phyloP scores from a whole-genome alignment of 2,113 vertebrate genomes.

The Forbesichthys agassizii region DNA sequence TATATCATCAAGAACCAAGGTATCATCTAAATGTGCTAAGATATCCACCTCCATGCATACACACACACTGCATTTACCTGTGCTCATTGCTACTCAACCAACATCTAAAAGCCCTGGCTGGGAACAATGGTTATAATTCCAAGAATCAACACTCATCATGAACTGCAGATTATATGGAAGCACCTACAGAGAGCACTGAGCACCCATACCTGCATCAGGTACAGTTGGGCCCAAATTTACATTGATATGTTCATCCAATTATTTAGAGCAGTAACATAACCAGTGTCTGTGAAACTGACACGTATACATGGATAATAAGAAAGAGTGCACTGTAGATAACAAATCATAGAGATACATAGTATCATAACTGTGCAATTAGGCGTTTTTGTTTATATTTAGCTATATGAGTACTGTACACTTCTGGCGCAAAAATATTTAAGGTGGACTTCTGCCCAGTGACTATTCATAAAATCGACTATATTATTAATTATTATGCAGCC shows the following conservation, averaged over 20 bases:
- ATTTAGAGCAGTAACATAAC: too few species aligned
- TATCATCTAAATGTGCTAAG: constrained; percentile 51
- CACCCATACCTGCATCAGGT: too few species aligned
- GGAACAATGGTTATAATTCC: constrained; percentile 28
- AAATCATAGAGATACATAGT: too few species aligned
- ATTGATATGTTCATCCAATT: too few species aligned
- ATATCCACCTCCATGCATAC: constrained; percentile 38
- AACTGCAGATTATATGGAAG: too few species aligned
- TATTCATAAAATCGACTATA: not conserved
- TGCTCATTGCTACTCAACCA: constrained; percentile 35
- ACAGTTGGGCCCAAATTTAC: too few species aligned
- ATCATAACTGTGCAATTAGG: not conserved
- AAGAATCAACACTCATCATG: constrained; percentile 7
- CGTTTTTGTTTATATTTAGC: too few species aligned
- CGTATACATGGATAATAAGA: constrained; percentile 1
- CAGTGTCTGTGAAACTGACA: not conserved
- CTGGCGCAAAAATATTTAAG: not conserved
- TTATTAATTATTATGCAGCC: constrained; percentile 15
- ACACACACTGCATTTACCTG: constrained; percentile 30
- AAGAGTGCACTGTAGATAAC: constrained; percentile 3
- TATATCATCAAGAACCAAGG: constrained; percentile 55
- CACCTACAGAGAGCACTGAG: too few species aligned
- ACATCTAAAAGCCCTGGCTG: constrained; percentile 30
- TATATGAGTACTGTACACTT: too few species aligned
- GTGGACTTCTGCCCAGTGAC: not conserved